These are phyloP conservation scores for Phthorimaea operculella DNA, from an alignment of 1,140 invertebrate species.

Conservation along the genomic window DNA sequence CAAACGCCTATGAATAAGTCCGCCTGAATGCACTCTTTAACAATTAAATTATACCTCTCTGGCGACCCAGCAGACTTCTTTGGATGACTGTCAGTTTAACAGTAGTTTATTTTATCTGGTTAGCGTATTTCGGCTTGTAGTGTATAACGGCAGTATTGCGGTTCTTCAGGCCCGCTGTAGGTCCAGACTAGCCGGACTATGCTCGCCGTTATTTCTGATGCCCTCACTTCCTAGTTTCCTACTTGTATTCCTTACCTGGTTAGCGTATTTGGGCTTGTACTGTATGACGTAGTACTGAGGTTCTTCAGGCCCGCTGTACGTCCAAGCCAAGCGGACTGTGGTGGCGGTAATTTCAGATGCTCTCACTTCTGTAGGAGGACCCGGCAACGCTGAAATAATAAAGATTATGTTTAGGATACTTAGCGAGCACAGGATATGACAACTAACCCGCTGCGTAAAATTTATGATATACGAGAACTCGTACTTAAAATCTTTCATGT, in stretches of 20 bases:
- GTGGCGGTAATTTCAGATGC: slow-evolving; percentile 94
- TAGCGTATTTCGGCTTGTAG: slow-evolving; percentile 92
- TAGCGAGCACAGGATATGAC: slow-evolving; percentile 5
- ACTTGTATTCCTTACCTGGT: slow-evolving; percentile 64
- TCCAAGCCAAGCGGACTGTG: slow-evolving; percentile 91
- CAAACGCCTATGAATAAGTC: too few species aligned
- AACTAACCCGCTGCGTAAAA: too few species aligned
- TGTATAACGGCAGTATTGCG: slow-evolving; percentile 95
- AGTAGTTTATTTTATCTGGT: slow-evolving; percentile 63
- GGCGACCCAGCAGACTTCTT: too few species aligned
- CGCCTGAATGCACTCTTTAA: too few species aligned
- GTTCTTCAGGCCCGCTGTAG: slow-evolving; percentile 84
- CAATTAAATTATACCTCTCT: too few species aligned
- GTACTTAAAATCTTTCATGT: too few species aligned
- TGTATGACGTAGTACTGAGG: slow-evolving; percentile 95
- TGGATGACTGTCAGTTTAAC: too few species aligned
- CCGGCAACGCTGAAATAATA: slow-evolving; percentile 79
- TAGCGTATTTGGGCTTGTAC: slow-evolving; percentile 92
- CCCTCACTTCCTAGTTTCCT: slow-evolving; percentile 74
- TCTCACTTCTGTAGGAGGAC: slow-evolving; percentile 86
- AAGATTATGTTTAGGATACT: background rate
- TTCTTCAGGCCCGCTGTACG: slow-evolving; percentile 85
- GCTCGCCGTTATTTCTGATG: slow-evolving; percentile 92
- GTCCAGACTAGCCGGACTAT: slow-evolving; percentile 92
- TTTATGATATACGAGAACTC: too few species aligned